Evolutionary conservation across 2,797 vertebrate species (phyloP).

Genomic region (Sternotherus odoratus): DNA sequence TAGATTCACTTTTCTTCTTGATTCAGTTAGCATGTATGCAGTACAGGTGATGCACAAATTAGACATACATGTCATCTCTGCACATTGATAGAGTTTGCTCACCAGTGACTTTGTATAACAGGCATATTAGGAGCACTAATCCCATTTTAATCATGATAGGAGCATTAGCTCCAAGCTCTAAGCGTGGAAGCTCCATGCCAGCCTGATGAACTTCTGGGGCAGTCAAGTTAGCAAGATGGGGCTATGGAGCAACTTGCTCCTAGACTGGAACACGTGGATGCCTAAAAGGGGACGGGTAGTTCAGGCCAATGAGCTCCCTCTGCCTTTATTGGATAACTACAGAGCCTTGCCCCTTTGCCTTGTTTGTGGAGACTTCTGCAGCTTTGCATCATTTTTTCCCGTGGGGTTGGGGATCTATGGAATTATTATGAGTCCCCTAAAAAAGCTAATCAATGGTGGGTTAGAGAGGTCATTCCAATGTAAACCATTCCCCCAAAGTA

Average conservation of each 20-base stretch:
- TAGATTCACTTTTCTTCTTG: conserved; percentile 6
- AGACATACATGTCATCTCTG: background rate
- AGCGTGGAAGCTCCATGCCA: background rate
- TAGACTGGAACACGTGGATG: background rate
- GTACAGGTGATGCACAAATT: background rate
- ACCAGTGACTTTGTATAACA: background rate
- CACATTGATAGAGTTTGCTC: background rate
- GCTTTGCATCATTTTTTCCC: background rate
- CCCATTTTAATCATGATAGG: background rate
- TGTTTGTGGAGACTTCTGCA: background rate
- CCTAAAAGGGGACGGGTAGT: background rate
- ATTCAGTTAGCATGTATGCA: background rate
- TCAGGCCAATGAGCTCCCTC: background rate
- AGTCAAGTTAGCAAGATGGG: background rate
- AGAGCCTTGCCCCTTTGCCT: background rate
- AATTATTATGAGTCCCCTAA: background rate
- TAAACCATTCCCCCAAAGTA: background rate
- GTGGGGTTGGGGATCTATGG: background rate
- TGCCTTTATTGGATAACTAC: background rate
- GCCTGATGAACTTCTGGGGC: background rate
- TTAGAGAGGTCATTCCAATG: background rate
- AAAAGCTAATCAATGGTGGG: background rate
- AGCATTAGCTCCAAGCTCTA: background rate
- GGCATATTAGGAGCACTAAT: background rate
- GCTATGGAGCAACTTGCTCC: background rate